These are phyloP conservation scores for Phalacrocorax carbo DNA, from an alignment of 2,113 vertebrate genomes.

Conservation along the genomic window DNA sequence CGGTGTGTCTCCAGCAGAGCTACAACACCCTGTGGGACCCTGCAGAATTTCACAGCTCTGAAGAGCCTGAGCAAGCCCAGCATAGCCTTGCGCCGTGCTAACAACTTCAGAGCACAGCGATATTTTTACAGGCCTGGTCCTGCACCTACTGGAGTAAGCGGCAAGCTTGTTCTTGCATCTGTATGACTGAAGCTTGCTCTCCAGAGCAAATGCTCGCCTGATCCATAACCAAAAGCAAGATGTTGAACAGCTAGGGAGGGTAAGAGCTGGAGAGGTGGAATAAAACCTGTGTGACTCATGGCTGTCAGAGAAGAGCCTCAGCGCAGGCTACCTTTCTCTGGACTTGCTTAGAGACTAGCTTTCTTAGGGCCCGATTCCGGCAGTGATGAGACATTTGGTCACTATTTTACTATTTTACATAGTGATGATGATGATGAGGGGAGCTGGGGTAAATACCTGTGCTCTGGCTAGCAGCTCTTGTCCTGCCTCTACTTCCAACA, in stretches of 20 bases:
- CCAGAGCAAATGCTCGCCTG: background rate
- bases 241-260: background rate
- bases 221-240: background rate
- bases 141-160: background rate
- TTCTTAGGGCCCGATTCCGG: background rate
- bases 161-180: background rate
- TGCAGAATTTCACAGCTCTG: background rate
- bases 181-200: background rate
- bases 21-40: background rate
- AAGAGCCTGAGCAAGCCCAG: background rate
- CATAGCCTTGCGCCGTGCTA: too few species aligned
- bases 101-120: background rate
- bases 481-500: background rate
- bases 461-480: background rate
- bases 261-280: background rate
- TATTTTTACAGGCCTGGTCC: background rate
- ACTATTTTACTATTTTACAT: background rate
- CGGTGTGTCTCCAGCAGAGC: background rate
- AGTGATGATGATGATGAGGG: background rate
- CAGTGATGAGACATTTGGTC: background rate
- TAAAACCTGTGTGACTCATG: background rate
- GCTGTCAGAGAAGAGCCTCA: background rate
- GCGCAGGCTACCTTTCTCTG: background rate
- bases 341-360: background rate
- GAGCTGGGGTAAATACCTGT: background rate